Evolutionary conservation across 2,888 invertebrate species (phyloP), one percentile per base, ranked within the genome.

Genomic region (Diaperis boleti): DNA sequence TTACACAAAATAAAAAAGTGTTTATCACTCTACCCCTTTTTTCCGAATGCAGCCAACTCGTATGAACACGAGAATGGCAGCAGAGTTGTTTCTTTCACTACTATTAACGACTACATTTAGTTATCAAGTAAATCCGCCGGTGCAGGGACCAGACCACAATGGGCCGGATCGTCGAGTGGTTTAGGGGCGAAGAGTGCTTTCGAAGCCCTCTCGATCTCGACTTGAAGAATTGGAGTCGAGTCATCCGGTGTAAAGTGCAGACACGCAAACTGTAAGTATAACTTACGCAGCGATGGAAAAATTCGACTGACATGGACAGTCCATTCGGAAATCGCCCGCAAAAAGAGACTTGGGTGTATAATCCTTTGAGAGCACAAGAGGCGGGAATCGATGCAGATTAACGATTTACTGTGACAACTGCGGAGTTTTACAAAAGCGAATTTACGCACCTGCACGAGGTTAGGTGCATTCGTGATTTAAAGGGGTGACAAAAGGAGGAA

Each of bases 171-270:
- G 64, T 64, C 59, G 59, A 64, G 64, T 59, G 64, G 64, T 49
- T 59, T 47, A 35, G 63, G 54, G 41, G 45, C 20, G 14, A 29
- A 41, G 62, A 67, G 45, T 62, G 64, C 62, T 64, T 63, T 56
- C 50, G 54, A 60, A 65, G 17, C 61, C 54, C 61, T 66, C 57
- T 57, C 60, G 64, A 66, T 61, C 64, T 59, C 64, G 47, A 64
- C 64, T 65, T 64, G 64, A 66, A 60, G 67, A 66, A 67, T 67
- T 60, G 65, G 61, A 52, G 62, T 54, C 55, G 59, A 65, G 50
- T 45, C 57, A 59, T 62, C 62, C 50, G 62, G 49, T 50, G 39
- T 59, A 20, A 57, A 50, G 39, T 47, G 44, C 59, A 63, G 59
- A 54, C 63, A 59, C 59, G 63, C 64, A 64, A 63, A 14, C 49